phyloP scores from a whole-genome alignment of 2,888 invertebrate genomes.

The Trichogramma dendrolimi region DNA sequence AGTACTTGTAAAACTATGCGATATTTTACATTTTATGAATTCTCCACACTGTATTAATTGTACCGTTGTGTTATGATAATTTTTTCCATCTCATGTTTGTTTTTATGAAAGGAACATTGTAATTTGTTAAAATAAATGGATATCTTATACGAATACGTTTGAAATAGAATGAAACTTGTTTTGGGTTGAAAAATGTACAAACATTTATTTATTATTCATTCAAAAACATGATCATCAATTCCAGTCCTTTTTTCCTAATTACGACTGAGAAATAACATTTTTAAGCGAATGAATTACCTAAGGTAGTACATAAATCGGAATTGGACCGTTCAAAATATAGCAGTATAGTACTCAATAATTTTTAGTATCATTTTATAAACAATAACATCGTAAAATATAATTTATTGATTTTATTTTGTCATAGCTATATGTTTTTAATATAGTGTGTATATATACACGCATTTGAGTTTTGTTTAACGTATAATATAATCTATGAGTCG shows the following conservation, averaged over 20 bases:
- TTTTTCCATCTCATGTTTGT: too few relatives aligned
- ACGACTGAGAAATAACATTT: too few relatives aligned
- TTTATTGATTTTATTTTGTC: conserved; percentile 1
- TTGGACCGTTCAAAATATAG: conserved; percentile 18
- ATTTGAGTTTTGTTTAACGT: conserved; percentile 4
- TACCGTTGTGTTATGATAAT: too few relatives aligned
- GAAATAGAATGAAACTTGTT: conserved; percentile 13
- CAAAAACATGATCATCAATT: conserved; percentile 29
- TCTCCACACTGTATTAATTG: too few relatives aligned
- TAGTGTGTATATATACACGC: too few relatives aligned
- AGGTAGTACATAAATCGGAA: not conserved
- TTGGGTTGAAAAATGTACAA: conserved; percentile 40
- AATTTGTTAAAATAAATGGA: not conserved
- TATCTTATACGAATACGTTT: conserved; percentile 1
- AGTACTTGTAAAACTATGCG: too few relatives aligned
- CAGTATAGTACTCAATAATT: too few relatives aligned
- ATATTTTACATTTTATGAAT: too few relatives aligned
- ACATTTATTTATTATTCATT: conserved; percentile 38
- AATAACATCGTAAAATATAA: not conserved
- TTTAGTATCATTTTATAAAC: too few relatives aligned
- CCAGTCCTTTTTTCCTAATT: conserved; percentile 6
- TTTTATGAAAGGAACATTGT: too few relatives aligned
- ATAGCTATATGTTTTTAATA: too few relatives aligned
- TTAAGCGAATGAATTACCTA: too few relatives aligned
- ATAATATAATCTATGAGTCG: conserved; percentile 27